Conservation (phyloP, 2,888 invertebrate genomes). For the Poecilobothrus nobilitatus region DNA sequence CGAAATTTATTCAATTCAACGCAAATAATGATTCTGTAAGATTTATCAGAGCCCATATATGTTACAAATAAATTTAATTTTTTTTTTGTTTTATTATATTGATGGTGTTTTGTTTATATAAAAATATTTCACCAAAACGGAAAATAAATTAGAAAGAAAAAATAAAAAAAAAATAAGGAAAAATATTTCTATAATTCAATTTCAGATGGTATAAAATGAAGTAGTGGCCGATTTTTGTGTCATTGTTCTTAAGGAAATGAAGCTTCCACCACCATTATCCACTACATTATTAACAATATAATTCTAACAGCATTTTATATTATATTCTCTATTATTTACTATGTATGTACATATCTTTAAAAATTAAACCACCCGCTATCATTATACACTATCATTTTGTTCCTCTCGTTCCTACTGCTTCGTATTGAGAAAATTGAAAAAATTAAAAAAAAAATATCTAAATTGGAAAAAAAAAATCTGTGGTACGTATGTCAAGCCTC, state of each 20-base stretch:
- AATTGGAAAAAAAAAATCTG: not conserved
- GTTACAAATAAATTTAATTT: too few species aligned
- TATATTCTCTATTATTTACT: not conserved
- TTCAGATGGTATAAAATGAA: not conserved
- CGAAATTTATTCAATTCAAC: not conserved
- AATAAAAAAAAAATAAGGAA: too few species aligned
- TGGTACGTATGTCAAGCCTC: not conserved
- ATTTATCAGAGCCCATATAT: not conserved
- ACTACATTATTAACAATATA: not conserved
- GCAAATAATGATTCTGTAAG: not conserved
- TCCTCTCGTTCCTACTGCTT: too few species aligned
- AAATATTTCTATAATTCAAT: too few species aligned
- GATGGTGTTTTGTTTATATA: not conserved
- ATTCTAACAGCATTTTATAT: not conserved
- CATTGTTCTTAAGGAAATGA: constrained; percentile 1
- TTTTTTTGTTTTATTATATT: too few species aligned
- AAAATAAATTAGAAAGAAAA: not conserved
- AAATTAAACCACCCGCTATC: not conserved
- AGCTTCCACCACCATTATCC: not conserved
- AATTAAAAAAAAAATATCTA: not conserved
- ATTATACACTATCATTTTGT: not conserved
- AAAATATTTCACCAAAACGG: not conserved
- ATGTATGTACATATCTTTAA: not conserved
- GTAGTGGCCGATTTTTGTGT: not conserved
- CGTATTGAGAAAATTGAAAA: too few species aligned